Evolutionary conservation across 1,140 invertebrate species (phyloP).

Genomic region (Steinernema khuongi): DNA sequence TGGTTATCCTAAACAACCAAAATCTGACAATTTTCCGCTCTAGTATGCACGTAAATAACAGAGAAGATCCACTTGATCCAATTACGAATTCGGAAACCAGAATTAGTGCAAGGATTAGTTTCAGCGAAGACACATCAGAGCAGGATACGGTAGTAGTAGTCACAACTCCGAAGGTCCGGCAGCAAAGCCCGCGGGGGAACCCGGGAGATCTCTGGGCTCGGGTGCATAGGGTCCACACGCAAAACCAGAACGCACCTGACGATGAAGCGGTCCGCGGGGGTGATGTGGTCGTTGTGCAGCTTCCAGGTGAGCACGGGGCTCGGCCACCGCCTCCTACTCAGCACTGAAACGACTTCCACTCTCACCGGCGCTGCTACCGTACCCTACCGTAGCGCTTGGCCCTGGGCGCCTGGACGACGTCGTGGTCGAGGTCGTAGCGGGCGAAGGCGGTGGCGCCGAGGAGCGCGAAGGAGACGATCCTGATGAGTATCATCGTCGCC

Average conservation of each 20-base stretch:
- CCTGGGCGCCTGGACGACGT: not conserved
- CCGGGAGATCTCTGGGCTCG: too few relatives aligned
- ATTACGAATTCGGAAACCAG: too few relatives aligned
- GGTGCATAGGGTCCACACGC: too few relatives aligned
- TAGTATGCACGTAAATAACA: too few relatives aligned
- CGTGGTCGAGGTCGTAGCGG: not conserved
- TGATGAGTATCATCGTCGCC: not conserved
- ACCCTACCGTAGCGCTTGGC: not conserved
- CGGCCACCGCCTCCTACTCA: conserved; percentile 39
- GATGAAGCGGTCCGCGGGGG: conserved; percentile 38
- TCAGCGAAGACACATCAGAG: too few relatives aligned
- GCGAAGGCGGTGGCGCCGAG: not conserved
- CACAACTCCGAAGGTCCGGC: too few relatives aligned
- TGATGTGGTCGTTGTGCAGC: conserved; percentile 35
- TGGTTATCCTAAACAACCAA: too few relatives aligned
- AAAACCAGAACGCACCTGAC: conserved; percentile 31
- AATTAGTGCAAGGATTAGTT: too few relatives aligned
- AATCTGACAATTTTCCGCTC: too few relatives aligned
- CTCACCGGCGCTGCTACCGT: not conserved
- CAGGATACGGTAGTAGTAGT: too few relatives aligned
- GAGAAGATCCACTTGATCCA: too few relatives aligned
- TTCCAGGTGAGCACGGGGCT: conserved; percentile 34
- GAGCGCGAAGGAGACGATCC: not conserved
- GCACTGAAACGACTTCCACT: conserved; percentile 32
- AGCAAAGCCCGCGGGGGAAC: too few relatives aligned